Percentiles rank a stretch among this genome's conserved stretches.
phyloP scores from a whole-genome alignment of 2,797 vertebrate species.

The Nyctalus aviator region DNA sequence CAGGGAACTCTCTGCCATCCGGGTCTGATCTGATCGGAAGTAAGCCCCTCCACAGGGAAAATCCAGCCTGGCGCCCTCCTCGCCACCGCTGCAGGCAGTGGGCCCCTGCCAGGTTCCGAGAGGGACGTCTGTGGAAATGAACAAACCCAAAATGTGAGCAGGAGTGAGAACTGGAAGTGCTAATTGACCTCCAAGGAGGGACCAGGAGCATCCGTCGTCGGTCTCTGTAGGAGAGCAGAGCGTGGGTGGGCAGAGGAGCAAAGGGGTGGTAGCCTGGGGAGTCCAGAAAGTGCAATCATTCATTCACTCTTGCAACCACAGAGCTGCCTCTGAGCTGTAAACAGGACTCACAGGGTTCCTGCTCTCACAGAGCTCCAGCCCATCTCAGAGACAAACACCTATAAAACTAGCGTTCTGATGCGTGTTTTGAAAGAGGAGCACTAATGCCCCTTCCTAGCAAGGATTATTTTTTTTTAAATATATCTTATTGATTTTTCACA shows the following conservation, averaged over 20 bases:
- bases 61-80: neutral
- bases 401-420: neutral
- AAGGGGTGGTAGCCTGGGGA: neutral
- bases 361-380: neutral
- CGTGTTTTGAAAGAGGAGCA: neutral
- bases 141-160: neutral
- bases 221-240: neutral
- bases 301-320: neutral
- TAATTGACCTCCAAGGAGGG: neutral
- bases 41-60: neutral
- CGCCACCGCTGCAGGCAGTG: neutral
- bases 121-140: neutral
- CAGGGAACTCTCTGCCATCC: neutral
- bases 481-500: too few species aligned
- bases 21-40: neutral
- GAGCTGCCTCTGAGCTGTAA: neutral
- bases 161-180: neutral
- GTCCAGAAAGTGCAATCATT: neutral
- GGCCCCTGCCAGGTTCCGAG: neutral
- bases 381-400: neutral
- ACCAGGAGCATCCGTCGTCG: neutral
- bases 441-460: neutral
- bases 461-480: neutral
- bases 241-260: too few species aligned
- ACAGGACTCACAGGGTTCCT: neutral